Percentiles rank a stretch among this genome's conserved stretches.
These are phyloP conservation scores for Sebastes kiyomatsui DNA, from an alignment of 2,797 vertebrate genomes.

Conservation along the genomic window DNA sequence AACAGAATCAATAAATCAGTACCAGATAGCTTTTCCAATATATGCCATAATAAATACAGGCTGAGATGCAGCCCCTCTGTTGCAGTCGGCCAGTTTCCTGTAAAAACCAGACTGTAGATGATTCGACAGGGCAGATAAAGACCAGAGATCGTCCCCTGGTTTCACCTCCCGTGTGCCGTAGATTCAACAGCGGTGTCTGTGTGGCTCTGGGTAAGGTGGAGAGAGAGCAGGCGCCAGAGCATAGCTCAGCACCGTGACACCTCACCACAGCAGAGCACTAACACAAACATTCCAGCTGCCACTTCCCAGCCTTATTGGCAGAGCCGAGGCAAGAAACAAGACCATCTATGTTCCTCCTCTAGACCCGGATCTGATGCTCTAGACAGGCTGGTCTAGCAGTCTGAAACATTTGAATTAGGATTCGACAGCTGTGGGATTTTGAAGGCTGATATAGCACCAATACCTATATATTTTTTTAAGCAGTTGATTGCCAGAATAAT, in stretches of 20 bases:
- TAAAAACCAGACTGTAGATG: slow-evolving; percentile 14
- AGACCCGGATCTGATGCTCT: slow-evolving; percentile 37
- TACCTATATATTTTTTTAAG: not conserved
- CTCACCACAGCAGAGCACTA: slow-evolving; percentile 72
- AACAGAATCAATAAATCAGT: not conserved
- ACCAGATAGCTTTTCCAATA: not conserved
- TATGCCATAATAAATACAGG: not conserved
- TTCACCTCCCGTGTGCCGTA: slow-evolving; percentile 46
- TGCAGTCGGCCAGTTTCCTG: slow-evolving; percentile 17
- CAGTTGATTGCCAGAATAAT: not conserved
- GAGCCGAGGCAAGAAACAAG: slow-evolving; percentile 53
- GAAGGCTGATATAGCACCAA: not conserved
- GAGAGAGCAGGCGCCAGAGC: slow-evolving; percentile 72
- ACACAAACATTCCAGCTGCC: slow-evolving; percentile 77
- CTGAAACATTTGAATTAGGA: slow-evolving; percentile 6
- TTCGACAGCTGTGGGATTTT: slow-evolving; percentile 1
- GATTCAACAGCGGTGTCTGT: slow-evolving; percentile 59
- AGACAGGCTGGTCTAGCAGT: slow-evolving; percentile 20
- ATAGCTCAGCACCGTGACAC: slow-evolving; percentile 64
- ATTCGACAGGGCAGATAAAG: slow-evolving; percentile 42
- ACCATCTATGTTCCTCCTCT: slow-evolving; percentile 61
- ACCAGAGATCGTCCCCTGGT: slow-evolving; percentile 56
- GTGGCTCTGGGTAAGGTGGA: slow-evolving; percentile 54
- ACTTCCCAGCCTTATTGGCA: slow-evolving; percentile 66
- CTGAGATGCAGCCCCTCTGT: not conserved